These are phyloP conservation scores for Notospermus geniculatus DNA, from an alignment of 1,140 invertebrate species.

Conservation along the genomic window DNA sequence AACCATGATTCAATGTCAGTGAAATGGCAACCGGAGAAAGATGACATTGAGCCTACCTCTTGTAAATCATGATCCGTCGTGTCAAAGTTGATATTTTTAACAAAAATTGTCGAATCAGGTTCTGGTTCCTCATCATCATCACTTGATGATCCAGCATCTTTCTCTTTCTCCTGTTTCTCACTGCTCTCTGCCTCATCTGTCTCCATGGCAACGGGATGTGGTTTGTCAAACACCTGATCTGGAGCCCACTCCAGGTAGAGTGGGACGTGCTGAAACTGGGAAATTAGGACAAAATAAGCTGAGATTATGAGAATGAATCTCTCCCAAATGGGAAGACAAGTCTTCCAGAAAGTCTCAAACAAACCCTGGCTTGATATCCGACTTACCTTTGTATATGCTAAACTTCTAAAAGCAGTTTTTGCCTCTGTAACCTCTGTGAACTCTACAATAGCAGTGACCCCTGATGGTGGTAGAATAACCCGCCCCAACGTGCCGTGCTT, in stretches of 20 bases:
- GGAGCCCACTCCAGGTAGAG: constrained; percentile 99
- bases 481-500: constrained; percentile 76
- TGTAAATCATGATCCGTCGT: constrained; percentile 75
- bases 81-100: constrained; percentile 93
- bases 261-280: constrained; percentile 65
- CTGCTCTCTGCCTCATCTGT: constrained; percentile 28
- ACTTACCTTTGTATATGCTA: constrained; percentile 81
- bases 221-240: constrained; percentile 68
- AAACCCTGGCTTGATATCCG: too few species aligned
- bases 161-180: constrained; percentile 41
- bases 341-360: too few species aligned
- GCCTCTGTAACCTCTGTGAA: constrained; percentile 90
- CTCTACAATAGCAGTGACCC: constrained; percentile 78
- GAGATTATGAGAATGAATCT: too few species aligned
- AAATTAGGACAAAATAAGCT: too few species aligned
- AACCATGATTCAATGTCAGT: background rate
- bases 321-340: too few species aligned
- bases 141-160: constrained; percentile 66
- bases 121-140: constrained; percentile 32
- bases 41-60: constrained; percentile 65
- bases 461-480: constrained; percentile 80
- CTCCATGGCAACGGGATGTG: constrained; percentile 18
- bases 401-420: constrained; percentile 78
- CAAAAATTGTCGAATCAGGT: constrained; percentile 78
- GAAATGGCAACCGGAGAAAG: too few species aligned